Base-by-base conservation (phyloP, 30 jellyfish, hydroid and myxozoan species). In the Morbakka virulenta region DNA sequence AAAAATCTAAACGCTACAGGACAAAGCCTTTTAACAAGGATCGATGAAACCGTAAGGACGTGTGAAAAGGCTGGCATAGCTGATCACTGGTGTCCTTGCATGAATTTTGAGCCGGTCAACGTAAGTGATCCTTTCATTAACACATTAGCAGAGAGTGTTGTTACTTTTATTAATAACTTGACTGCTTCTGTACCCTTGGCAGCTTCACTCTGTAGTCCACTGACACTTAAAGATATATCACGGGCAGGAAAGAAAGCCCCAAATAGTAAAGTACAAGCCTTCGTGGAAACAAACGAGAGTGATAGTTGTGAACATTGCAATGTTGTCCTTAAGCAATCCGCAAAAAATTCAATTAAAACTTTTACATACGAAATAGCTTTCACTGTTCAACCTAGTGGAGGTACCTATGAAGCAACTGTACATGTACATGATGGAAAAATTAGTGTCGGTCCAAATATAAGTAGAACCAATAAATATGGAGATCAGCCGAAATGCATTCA, bases 401-500 rank as follows among this genome's bases (percentile, higher is more conserved):
- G 95, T n/a, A 20, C n/a, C 20, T 84, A 26, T 35, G 95, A 84
- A 51, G 95, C 84, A 29, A 36, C 78, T 3, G 65, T 69, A 0
- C n/a, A 35, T 49, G 14, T 30, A 0, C 64, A 63, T 23, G 48
- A 49, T 48, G 76, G 63, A 3, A 23, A 32, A 21, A 31, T 41
- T 4, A 76, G 22, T 2, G 77, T 88, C 1, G 67, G 70, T 34
- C 33, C 68, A n/a, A 76, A 75, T 24, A 32, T 88, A 21, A 82
- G 95, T 48, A 73, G 97, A 47, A 81, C 68, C 3, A 82, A 88
- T 62, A 26, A 25, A 22, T 88, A 88, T 47, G 92, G 95, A 2
- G 30, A 49, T 31, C 97, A 88, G 76, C 88, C 97, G n/a, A 29
- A 47, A n/a, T 88, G 97, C 82, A 67, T 88, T 47, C 79, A 50